These are phyloP conservation scores for Brenthis ino DNA, from an alignment of 2,888 invertebrate species.

Conservation along the genomic window DNA sequence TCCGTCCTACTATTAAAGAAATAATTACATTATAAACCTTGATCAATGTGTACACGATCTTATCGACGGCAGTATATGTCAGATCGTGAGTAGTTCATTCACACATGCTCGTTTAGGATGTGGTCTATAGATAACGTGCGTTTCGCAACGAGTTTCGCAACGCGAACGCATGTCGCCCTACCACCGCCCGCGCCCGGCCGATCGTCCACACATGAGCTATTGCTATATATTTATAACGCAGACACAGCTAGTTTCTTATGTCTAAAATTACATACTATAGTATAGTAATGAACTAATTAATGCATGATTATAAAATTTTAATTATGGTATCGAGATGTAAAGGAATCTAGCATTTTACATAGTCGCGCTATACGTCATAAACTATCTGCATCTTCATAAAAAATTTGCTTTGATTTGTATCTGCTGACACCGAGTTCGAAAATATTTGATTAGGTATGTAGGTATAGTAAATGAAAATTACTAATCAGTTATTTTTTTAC, in stretches of 20 bases:
- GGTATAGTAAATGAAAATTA: no score
- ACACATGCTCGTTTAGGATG: conserved; percentile 39
- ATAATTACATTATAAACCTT: neutral
- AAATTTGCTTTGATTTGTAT: no score
- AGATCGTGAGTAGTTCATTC: conserved; percentile 46
- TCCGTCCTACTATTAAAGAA: no score
- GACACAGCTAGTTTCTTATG: neutral
- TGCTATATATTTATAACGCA: neutral
- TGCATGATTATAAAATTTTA: no score
- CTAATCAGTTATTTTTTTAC: no score
- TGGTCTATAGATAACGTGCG: conserved; percentile 37
- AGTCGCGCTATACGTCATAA: no score
- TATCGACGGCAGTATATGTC: conserved; percentile 21
- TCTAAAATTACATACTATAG: neutral
- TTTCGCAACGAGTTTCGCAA: conserved; percentile 41
- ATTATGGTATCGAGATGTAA: no score
- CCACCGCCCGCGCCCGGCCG: conserved; percentile 24
- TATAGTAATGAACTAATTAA: neutral
- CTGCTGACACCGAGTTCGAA: no score
- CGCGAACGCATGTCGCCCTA: conserved; percentile 29
- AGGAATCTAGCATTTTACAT: no score
- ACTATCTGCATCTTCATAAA: no score
- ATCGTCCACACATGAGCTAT: conserved; percentile 5
- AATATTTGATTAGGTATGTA: no score
- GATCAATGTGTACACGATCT: conserved; percentile 4